phyloP scores from a whole-genome alignment of 1,140 invertebrate species.

The Pogonognathellus flavescens region DNA sequence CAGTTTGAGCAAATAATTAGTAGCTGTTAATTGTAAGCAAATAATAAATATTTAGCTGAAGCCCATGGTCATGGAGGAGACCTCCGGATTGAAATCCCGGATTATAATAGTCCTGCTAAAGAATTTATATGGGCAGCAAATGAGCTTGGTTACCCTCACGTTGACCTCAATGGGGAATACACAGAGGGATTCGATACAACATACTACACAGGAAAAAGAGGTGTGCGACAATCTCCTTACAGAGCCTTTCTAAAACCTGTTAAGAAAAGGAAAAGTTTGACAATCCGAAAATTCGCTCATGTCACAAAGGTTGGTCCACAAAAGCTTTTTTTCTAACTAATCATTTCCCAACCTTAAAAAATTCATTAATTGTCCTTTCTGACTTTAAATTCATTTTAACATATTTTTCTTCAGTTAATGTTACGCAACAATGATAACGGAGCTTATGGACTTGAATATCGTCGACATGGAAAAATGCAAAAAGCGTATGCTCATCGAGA shows the following conservation, averaged over 20 bases:
- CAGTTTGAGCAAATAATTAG: neutral
- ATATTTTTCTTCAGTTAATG: conserved; percentile 60
- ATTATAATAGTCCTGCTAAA: conserved; percentile 50
- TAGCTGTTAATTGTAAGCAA: neutral
- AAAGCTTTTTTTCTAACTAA: no score
- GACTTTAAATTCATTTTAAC: no score
- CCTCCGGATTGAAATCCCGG: conserved; percentile 43
- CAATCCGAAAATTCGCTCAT: conserved; percentile 55
- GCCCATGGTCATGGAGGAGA: conserved; percentile 32
- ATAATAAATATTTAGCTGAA: neutral
- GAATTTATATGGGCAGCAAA: conserved; percentile 82
- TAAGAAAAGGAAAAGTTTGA: conserved; percentile 22
- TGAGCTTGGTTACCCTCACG: conserved; percentile 87
- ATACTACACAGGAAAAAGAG: conserved; percentile 49
- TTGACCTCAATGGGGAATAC: conserved; percentile 83
- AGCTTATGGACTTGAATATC: conserved; percentile 48
- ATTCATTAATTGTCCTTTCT: no score
- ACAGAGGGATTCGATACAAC: conserved; percentile 58
- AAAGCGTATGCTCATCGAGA: conserved; percentile 43
- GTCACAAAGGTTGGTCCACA: conserved; percentile 54
- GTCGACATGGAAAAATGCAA: conserved; percentile 24
- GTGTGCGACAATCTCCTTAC: conserved; percentile 54
- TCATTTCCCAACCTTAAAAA: no score
- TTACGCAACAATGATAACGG: conserved; percentile 50
- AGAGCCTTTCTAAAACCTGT: conserved; percentile 54